Base-by-base conservation (phyloP, 2,113 vertebrate genomes). In the Monopterus albus region DNA sequence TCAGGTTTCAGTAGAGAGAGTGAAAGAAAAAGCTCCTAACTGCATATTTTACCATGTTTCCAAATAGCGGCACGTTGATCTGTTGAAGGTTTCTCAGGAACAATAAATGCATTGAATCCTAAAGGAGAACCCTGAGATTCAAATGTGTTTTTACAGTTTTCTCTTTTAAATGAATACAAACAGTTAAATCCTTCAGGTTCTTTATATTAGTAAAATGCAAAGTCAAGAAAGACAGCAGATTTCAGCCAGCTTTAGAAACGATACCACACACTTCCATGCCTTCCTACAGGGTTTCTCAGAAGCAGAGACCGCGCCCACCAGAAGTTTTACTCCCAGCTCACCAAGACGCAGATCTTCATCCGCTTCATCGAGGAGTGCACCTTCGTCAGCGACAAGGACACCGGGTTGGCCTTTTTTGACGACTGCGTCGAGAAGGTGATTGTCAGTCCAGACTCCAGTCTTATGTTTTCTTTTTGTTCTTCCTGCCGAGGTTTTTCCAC, bases 311-410 rank as follows among this genome's bases (percentile, higher is more conserved):
- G 98, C 23, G 90, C 97, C 15, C 96, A 99, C 88, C 92, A 95
- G 67, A 99, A 99, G 89, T 99, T 99, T 91, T 99, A 98, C 88
- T 94, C 93, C 0, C 94, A 94, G 83, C 94, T 99, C 84, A 97
- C 95, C 55, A 98, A 95, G 93, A 99, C 98, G 0, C 98, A 99
- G 90, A 97, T 98, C 80, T 99, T 99, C 89, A 99, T 96, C 91
- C 96, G 98, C 80, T 99, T 99, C 80, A 96, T 99, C 58, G 98
- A 99, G 92, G 98, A 99, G 82, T 98, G 97, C 86, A 98, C 96
- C 71, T 99, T 99, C 71, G 98, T 99, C 91, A 99, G 97, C 35
- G 98, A 99, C 91, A 99, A 99, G 87, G 98, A 99, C 91, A 98
- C 98, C 0, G 95, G 98, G 68, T 89, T 99, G 85, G 97, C 96